phyloP scores from a whole-genome alignment of 30 jellyfish, hydroid and myxozoan species.

The Mastigias papua region DNA sequence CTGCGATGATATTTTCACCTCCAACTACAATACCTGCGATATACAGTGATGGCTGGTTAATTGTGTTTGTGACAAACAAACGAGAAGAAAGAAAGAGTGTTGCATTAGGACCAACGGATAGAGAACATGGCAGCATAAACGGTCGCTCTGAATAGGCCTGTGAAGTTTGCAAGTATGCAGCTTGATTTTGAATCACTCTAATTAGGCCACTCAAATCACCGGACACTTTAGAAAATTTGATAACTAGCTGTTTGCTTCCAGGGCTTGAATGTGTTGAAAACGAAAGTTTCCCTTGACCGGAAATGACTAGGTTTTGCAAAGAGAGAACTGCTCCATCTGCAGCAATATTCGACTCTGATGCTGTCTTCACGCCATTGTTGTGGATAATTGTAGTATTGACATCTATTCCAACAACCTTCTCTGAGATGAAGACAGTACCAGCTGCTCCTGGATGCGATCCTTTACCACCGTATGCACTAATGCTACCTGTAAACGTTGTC shows the following conservation, averaged over 20 bases:
- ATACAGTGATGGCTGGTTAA: constrained; percentile 60
- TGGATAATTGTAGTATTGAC: constrained; percentile 50
- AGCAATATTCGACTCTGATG: constrained; percentile 17
- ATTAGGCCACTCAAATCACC: constrained; percentile 68
- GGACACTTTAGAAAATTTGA: constrained; percentile 33
- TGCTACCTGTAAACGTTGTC: constrained; percentile 49
- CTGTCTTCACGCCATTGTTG: constrained; percentile 58
- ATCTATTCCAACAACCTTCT: constrained; percentile 52
- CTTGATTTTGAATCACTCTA: constrained; percentile 15
- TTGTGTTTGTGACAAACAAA: constrained; percentile 57
- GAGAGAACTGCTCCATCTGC: constrained; percentile 29
- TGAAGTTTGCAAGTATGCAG: constrained; percentile 54
- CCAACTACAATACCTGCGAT: constrained; percentile 65
- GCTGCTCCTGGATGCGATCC: constrained; percentile 69
- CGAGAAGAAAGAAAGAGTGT: constrained; percentile 37
- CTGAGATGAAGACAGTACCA: constrained; percentile 61
- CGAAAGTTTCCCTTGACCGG: constrained; percentile 57
- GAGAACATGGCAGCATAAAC: constrained; percentile 66
- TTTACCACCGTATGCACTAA: constrained; percentile 62
- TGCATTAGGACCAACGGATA: constrained; percentile 32
- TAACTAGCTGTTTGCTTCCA: not conserved
- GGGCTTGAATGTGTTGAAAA: constrained; percentile 7
- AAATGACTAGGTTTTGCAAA: constrained; percentile 36
- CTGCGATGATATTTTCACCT: constrained; percentile 66
- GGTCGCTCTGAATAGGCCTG: constrained; percentile 68